Evolutionary conservation across 2,113 vertebrate genomes (phyloP), one percentile per base, ranked within the genome.

Genomic region (Malurus cyaneus): DNA sequence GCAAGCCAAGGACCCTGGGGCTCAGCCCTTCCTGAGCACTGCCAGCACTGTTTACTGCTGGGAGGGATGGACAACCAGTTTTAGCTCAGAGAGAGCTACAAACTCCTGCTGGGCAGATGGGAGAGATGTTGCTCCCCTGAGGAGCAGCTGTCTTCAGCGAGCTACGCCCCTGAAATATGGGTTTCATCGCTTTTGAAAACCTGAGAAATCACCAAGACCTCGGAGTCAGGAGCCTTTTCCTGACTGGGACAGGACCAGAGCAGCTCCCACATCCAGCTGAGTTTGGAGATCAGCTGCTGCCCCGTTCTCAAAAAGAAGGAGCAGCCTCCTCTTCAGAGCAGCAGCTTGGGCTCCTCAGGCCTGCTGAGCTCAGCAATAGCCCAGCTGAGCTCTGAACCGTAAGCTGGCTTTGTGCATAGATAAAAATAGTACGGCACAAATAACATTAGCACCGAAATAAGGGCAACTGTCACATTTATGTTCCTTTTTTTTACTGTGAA

Each of bases 291-390:
- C 54, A 54, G 74, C 36, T 85, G 50, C 49, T 72, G 25, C 8
- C 54, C 23, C 4, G 26, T 83, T 57, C 52, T 67, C 61, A 78
- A 59, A 61, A 81, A 17, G 44, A 46, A 62, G 69, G 60, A 86
- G 50, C 60, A 87, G 44, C 26, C 69, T 72, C 52, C 77, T 85
- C 66, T 54, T 66, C 64, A 31, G 80, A 86, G 72, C 56, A 78
- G 76, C 64, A 73, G 52, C 54, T 77, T 86, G 5, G 1, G 65
- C 67, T 88, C 52, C 46, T 86, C 3, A 6, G 56, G 62, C 72
- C 80, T 78, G 92, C 91, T 93, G 92, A 96, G 88, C 60, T 94
- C 91, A 95, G 91, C 95, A 80, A 47, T n/a, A 73, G 69, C 91
- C 64, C 88, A 94, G 76, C 72, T 92, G 92, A 96, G 76, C 86